phyloP scores from a whole-genome alignment of 2,113 vertebrate genomes.

The Hippoglossus stenolepis region DNA sequence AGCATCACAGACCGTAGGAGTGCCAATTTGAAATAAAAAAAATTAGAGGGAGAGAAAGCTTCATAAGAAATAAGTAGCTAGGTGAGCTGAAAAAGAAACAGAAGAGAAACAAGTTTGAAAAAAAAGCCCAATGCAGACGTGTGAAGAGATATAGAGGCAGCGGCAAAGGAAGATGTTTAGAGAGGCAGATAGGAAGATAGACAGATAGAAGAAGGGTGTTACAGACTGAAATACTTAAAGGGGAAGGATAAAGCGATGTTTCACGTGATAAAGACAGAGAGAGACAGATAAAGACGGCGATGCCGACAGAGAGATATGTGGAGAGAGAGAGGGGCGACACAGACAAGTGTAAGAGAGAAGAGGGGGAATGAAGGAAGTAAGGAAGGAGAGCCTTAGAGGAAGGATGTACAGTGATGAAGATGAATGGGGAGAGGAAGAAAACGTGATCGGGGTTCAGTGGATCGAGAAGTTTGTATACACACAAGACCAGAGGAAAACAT shows the following conservation, averaged over 20 bases:
- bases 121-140: conserved; percentile 8
- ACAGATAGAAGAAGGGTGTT: conserved; percentile 49
- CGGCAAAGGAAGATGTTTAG: conserved; percentile 49
- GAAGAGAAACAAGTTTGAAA: background rate
- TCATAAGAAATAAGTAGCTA: background rate
- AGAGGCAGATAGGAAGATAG: conserved; percentile 58
- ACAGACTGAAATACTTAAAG: conserved; percentile 57
- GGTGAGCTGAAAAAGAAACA: conserved; percentile 7
- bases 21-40: conserved; percentile 7
- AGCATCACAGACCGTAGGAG: conserved; percentile 35
- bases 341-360: conserved; percentile 39
- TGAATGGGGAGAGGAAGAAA: conserved; percentile 13
- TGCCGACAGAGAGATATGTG: conserved; percentile 58
- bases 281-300: conserved; percentile 56
- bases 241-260: conserved; percentile 61
- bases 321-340: conserved; percentile 23
- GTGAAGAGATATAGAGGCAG: conserved; percentile 12
- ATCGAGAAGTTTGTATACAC: background rate
- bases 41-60: background rate
- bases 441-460: background rate
- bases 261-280: conserved; percentile 61
- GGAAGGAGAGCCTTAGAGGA: conserved; percentile 17
- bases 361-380: background rate
- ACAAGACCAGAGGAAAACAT: background rate
- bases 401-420: conserved; percentile 28